These are phyloP conservation scores for Notoglanidium macrostoma DNA, from an alignment of 2,797 vertebrate genomes.

Conservation along the genomic window DNA sequence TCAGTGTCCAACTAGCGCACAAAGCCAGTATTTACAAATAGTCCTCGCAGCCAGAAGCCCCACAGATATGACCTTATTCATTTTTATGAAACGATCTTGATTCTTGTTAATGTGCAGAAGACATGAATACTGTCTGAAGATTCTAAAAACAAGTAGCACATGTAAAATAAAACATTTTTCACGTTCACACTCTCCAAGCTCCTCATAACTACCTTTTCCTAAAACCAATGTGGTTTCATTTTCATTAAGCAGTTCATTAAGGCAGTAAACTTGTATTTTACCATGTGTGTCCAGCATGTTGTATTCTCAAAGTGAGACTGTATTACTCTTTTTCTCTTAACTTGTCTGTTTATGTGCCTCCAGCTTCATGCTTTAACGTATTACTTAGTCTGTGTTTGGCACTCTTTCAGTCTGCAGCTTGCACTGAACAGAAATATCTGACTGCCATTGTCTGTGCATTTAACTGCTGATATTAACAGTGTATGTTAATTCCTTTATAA, in stretches of 20 bases:
- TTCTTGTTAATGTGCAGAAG: neutral
- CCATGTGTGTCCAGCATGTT: neutral
- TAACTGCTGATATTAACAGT: neutral
- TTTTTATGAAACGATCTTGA: neutral
- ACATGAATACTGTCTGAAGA: neutral
- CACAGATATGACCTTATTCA: neutral
- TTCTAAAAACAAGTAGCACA: neutral
- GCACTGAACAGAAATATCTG: neutral
- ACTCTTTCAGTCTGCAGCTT: neutral
- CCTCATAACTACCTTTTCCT: neutral
- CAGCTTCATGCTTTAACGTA: neutral
- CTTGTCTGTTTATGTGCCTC: neutral
- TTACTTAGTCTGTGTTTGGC: neutral
- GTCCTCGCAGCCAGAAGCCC: neutral
- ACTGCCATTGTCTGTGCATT: slow-evolving; percentile 11
- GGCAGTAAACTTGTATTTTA: neutral
- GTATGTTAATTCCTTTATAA: neutral
- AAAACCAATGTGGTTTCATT: neutral
- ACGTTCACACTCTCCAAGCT: neutral
- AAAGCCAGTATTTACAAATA: neutral
- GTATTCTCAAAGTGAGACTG: neutral
- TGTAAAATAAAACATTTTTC: neutral
- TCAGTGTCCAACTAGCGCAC: neutral
- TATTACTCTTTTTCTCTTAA: neutral
- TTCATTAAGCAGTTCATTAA: neutral